These are phyloP conservation scores for Pseudachorutes palmiensis DNA, from an alignment of 1,140 invertebrate genomes.

Conservation along the genomic window DNA sequence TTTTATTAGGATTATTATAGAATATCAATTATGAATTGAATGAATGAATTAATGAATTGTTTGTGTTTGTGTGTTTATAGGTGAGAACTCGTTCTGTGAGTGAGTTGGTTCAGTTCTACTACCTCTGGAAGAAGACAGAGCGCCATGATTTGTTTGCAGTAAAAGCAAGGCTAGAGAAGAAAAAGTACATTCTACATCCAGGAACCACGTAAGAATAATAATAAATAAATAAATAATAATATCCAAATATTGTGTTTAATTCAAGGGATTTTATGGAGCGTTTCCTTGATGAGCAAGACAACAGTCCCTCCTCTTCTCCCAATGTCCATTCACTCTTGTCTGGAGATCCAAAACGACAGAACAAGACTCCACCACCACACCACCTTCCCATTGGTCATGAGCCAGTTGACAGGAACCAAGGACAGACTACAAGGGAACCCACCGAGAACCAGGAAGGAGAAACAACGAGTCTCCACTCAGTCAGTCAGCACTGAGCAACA, in stretches of 20 bases:
- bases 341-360: constrained; percentile 54
- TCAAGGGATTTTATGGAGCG: constrained; percentile 77
- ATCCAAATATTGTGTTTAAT: too few relatives aligned
- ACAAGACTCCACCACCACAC: constrained; percentile 37
- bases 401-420: too few relatives aligned
- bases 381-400: constrained; percentile 38
- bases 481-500: not conserved
- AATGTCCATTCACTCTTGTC: constrained; percentile 56
- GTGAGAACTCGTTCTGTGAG: constrained; percentile 88
- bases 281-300: constrained; percentile 73
- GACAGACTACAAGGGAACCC: too few relatives aligned
- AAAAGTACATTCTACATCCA: constrained; percentile 76
- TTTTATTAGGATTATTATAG: not conserved
- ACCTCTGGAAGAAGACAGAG: constrained; percentile 98
- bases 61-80: too few relatives aligned
- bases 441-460: not conserved
- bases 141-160: constrained; percentile 86
- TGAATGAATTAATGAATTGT: too few relatives aligned
- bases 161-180: constrained; percentile 72
- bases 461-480: not conserved
- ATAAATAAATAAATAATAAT: not conserved
- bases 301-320: constrained; percentile 47
- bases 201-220: constrained; percentile 52
- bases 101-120: constrained; percentile 96
- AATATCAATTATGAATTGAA: not conserved